Base-by-base conservation (phyloP, 1,140 invertebrate genomes). In the Bombus affinis region DNA sequence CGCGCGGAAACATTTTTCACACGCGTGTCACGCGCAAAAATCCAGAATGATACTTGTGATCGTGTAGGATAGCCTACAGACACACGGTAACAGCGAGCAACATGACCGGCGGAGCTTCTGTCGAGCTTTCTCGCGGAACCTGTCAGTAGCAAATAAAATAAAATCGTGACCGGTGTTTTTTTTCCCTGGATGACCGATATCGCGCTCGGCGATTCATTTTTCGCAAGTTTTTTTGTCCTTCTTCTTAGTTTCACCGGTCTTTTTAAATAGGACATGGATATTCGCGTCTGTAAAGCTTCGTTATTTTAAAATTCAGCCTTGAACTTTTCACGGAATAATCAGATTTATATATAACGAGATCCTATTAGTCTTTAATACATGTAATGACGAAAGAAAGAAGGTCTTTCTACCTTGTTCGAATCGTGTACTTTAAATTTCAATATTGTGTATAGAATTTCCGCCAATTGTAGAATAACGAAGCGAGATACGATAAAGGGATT, bases 71-170 rank as follows among this genome's bases (percentile, higher is more conserved):
- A 70, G 73, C 39, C 25, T 39, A 39, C 82, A 71, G 47, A 72
- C 8, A 37, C 62, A n/a, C 62, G 53, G n/a, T 15, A 28, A 57
- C 28, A 57, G 35, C 65, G 47, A n/a, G 59, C 59, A 28, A 53
- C 47, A 53, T 53, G 47, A 53, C 47, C 47, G 18, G 47, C 47
- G 47, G 47, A 53, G 47, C 47, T 22, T 53, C 47, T 53, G 47
- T 53, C 47, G 47, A 53, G 65, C 37, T 84, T 59, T 44, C 82
- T 53, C 72, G 57, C 68, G 74, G 37, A 75, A 71, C 25, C 81
- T 89, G 88, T 87, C 85, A 75, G 47, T 68, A 47, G 81, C 89
- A 84, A 89, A 86, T 87, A 83, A 86, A 86, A 83, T 80, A 66
- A 76, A 66, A 77, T 44, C 78, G 68, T 42, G 74, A 68, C 73